Conservation (phyloP, 2,113 vertebrate genomes). For the Hoplias malabaricus region DNA sequence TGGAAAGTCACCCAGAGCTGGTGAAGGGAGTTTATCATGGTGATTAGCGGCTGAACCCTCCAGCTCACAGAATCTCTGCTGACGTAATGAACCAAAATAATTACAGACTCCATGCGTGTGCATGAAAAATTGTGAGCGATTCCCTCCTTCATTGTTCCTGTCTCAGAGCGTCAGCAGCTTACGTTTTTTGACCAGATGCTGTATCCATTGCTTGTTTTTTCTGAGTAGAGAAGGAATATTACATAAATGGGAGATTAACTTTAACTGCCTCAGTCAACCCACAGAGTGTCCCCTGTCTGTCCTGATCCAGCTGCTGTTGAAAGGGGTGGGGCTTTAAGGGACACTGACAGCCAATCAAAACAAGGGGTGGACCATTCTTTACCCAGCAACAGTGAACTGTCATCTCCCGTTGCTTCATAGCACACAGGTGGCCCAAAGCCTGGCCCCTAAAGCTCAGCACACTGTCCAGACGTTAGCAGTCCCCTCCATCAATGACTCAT, state of each 20-base stretch:
- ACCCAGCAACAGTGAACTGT: conserved; percentile 68
- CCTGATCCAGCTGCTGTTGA: conserved; percentile 50
- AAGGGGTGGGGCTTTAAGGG: conserved; percentile 49
- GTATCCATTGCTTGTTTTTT: background rate
- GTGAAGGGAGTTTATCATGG: conserved; percentile 2
- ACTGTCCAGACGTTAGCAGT: conserved; percentile 34
- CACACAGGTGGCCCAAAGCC: conserved; percentile 58
- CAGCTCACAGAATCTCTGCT: background rate
- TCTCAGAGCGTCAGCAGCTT: background rate
- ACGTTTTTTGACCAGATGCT: background rate
- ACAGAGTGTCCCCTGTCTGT: conserved; percentile 34
- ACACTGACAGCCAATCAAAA: conserved; percentile 59
- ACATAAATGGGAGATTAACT: conserved; percentile 36
- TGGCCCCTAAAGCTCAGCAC: conserved; percentile 34
- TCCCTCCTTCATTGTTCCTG: conserved; percentile 8
- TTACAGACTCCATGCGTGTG: background rate
- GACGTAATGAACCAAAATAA: conserved; percentile 25
- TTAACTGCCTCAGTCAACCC: conserved; percentile 22
- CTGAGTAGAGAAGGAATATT: conserved; percentile 9
- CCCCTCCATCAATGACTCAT: conserved; percentile 42
- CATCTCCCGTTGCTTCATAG: conserved; percentile 50
- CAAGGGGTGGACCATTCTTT: conserved; percentile 68
- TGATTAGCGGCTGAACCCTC: background rate
- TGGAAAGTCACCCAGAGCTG: conserved; percentile 8
- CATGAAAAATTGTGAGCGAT: background rate